phyloP scores from a whole-genome alignment of 2,797 vertebrate species.

The Oryzias dopingdopingensis region DNA sequence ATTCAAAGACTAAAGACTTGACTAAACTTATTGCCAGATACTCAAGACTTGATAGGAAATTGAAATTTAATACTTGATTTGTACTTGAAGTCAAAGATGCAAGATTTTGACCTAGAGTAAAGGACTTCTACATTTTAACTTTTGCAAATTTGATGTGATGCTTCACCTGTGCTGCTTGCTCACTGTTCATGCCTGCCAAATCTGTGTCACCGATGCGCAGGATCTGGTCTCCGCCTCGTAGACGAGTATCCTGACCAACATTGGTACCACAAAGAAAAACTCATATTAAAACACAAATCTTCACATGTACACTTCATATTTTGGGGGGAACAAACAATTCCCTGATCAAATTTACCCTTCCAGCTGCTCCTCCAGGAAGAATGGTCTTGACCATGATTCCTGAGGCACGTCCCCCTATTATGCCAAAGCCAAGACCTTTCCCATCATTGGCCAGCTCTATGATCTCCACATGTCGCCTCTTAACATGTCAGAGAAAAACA shows the following conservation, averaged over 20 bases:
- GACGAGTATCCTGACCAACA: slow-evolving; percentile 81
- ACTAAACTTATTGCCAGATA: no score
- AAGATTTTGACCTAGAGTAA: no score
- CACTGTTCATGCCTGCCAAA: slow-evolving; percentile 88
- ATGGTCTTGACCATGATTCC: slow-evolving; percentile 96
- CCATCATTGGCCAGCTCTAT: slow-evolving; percentile 91
- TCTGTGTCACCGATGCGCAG: slow-evolving; percentile 91
- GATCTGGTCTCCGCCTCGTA: slow-evolving; percentile 90
- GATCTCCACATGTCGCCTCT: slow-evolving; percentile 85
- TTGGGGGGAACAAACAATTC: no score
- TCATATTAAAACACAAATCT: neutral
- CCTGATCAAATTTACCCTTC: slow-evolving; percentile 76
- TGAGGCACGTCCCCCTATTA: slow-evolving; percentile 89
- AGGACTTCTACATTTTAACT: neutral
- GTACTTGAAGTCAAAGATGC: no score
- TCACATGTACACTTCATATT: no score
- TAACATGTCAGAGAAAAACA: slow-evolving; percentile 38
- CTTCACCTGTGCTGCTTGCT: slow-evolving; percentile 87
- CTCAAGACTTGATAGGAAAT: no score
- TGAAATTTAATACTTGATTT: no score
- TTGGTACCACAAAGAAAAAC: neutral
- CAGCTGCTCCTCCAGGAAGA: slow-evolving; percentile 88
- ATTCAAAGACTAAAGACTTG: no score
- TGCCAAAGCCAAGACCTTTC: slow-evolving; percentile 93
- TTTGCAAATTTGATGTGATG: neutral